These are phyloP conservation scores for Dipus sagitta DNA, from an alignment of 2,797 vertebrate species.

Conservation along the genomic window DNA sequence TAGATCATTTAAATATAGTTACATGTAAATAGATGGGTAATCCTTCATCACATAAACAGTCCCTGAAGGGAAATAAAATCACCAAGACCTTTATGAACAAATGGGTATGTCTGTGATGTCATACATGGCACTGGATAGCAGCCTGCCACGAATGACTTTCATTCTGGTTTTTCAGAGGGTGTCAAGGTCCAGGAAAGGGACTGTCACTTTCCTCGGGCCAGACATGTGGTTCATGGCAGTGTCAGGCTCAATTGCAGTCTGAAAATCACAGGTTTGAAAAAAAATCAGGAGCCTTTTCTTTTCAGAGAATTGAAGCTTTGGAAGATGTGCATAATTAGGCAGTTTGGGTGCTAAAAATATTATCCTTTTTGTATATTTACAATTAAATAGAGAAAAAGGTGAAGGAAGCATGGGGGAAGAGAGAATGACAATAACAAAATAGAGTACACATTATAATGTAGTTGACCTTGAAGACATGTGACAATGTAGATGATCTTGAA, in stretches of 20 bases:
- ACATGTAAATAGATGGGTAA: not conserved
- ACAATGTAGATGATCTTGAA: no score
- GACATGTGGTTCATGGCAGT: not conserved
- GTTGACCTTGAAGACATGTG: not conserved
- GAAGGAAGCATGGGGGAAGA: not conserved
- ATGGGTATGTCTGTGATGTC: not conserved
- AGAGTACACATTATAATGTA: fast-evolving
- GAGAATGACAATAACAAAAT: not conserved
- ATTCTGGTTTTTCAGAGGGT: not conserved
- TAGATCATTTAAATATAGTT: not conserved
- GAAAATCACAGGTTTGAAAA: slow-evolving; percentile 29
- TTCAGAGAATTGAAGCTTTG: slow-evolving; percentile 56
- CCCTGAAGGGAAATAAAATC: slow-evolving; percentile 27
- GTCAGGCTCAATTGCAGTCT: not conserved
- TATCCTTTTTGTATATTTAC: slow-evolving; percentile 20
- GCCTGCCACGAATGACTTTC: not conserved
- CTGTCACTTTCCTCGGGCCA: not conserved
- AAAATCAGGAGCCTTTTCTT: not conserved
- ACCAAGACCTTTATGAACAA: not conserved
- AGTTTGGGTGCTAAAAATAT: not conserved
- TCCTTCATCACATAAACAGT: not conserved
- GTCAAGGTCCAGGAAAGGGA: not conserved
- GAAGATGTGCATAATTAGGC: not conserved
- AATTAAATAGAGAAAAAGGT: not conserved
- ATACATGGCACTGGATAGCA: not conserved